Conservation (phyloP, 2,888 invertebrate species). For the Phoenoteleia sp. region DNA sequence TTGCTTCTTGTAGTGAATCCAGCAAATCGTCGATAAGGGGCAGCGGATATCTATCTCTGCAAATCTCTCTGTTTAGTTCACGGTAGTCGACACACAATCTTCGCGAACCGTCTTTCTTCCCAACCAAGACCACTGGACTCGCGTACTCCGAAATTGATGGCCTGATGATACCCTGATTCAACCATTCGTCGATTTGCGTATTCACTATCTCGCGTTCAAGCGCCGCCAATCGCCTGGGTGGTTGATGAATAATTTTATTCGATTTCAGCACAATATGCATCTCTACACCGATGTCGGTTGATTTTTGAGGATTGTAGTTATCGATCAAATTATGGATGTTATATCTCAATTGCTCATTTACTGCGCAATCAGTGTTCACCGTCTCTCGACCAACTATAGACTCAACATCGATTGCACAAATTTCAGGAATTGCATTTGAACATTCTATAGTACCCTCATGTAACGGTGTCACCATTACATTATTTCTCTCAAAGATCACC, state of each 20-base stretch:
- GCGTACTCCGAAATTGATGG: no score
- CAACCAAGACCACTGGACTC: not conserved
- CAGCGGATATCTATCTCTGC: not conserved
- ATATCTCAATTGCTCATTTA: not conserved
- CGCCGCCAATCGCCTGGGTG: not conserved
- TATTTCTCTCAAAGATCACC: not conserved
- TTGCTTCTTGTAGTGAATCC: not conserved
- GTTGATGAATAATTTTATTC: not conserved
- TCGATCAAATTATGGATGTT: not conserved
- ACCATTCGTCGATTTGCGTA: no score
- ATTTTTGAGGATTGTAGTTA: constrained; percentile 17
- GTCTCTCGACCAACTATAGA: not conserved
- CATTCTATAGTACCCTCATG: not conserved
- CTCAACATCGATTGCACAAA: not conserved
- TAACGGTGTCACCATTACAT: not conserved
- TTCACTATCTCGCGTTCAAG: not conserved
- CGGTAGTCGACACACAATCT: not conserved
- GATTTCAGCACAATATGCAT: constrained; percentile 12
- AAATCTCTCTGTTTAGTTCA: not conserved
- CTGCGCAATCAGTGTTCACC: not conserved
- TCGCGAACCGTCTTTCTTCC: not conserved
- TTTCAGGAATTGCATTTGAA: not conserved
- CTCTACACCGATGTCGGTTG: constrained; percentile 13
- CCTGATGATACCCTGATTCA: no score
- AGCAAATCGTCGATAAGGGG: not conserved